phyloP scores from a whole-genome alignment of 2,888 invertebrate genomes.

The Troides aeacus region DNA sequence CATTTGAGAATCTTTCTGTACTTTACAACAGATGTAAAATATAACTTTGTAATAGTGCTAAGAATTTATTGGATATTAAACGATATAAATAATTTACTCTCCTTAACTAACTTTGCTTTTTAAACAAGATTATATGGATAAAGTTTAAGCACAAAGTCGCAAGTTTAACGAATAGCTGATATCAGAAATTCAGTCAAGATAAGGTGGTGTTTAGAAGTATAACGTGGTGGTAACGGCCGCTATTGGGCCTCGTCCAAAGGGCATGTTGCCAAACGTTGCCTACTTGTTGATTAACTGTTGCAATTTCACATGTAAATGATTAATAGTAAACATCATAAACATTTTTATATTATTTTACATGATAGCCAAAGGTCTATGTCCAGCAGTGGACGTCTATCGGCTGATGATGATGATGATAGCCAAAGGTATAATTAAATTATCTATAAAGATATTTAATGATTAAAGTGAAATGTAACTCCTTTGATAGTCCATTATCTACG shows the following conservation, averaged over 20 bases:
- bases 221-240: slow-evolving; percentile 50
- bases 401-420: no score
- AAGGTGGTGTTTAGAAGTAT: slow-evolving; percentile 49
- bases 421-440: neutral
- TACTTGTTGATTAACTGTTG: slow-evolving; percentile 59
- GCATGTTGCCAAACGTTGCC: slow-evolving; percentile 57
- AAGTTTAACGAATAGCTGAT: slow-evolving; percentile 34
- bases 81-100: neutral
- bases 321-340: neutral
- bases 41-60: slow-evolving; percentile 20
- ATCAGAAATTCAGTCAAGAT: slow-evolving; percentile 47
- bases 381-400: no score
- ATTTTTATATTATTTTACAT: neutral
- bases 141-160: neutral
- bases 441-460: neutral
- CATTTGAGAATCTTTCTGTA: slow-evolving; percentile 21
- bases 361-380: neutral
- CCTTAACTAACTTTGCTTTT: neutral
- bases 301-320: neutral
- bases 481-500: no score
- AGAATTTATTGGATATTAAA: slow-evolving; percentile 3
- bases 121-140: neutral
- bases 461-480: neutral
- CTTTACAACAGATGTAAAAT: slow-evolving; percentile 19
- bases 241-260: slow-evolving; percentile 63